A percentile compares a stretch with the other conserved stretches of the same genome.
Evolutionary conservation across 2,113 vertebrate genomes (phyloP).

Genomic region (Plecturocebus donacophilus): DNA sequence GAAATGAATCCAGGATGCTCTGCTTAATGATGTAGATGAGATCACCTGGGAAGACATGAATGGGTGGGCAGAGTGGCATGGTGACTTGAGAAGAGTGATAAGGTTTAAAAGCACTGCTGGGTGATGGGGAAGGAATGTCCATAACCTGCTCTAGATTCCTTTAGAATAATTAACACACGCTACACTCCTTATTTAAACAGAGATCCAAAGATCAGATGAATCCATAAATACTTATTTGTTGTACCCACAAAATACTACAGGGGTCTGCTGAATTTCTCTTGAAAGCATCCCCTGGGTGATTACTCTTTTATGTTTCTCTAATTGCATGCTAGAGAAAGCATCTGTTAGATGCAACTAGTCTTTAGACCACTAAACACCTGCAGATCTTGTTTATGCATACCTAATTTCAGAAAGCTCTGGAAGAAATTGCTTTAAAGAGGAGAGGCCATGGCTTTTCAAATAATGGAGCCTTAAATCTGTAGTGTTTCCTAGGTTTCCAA

Average conservation of each 20-base stretch:
- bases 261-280: constrained; percentile 44
- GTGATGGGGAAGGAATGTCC: accelerated
- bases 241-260: not conserved
- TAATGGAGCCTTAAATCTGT: not conserved
- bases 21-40: not conserved
- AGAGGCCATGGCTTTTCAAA: not conserved
- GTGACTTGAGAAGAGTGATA: too few species aligned
- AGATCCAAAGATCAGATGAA: not conserved
- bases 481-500: not conserved
- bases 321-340: constrained; percentile 32
- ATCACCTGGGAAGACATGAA: not conserved
- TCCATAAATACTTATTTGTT: constrained; percentile 31
- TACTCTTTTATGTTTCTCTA: constrained; percentile 46
- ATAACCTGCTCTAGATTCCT: not conserved
- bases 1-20: not conserved
- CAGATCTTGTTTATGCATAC: not conserved
- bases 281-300: not conserved
- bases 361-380: not conserved
- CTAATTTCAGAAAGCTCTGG: not conserved
- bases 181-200: not conserved
- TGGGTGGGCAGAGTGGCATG: accelerated
- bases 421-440: not conserved
- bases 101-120: not conserved
- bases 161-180: not conserved
- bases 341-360: not conserved